Evolutionary conservation across 2,113 vertebrate genomes (phyloP), one percentile per base, ranked within the genome.

Genomic region (Piaya cayana): DNA sequence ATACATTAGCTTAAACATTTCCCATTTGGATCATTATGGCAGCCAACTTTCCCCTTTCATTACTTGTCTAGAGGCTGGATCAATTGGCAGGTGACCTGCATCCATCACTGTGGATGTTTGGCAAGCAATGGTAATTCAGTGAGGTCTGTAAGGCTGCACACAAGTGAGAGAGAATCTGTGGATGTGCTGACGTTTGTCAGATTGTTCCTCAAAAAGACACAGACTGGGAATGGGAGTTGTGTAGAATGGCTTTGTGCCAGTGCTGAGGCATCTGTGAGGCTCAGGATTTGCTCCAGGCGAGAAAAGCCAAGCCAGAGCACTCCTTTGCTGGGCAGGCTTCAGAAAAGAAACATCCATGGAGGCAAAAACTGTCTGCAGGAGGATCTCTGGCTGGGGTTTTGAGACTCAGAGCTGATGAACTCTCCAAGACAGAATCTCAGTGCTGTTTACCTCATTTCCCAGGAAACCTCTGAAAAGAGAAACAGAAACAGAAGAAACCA

Each of bases 371-470:
- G 37, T 64, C 83, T 77, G 75, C 50, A 65, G 75, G 47, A 82
- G 36, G 12, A 76, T 82, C 43, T 70, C 69, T 30, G 11, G 19
- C 39, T 34, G 67, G 67, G 23, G 11, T 65, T 81, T 77, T 86
- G 47, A 93, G 64, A 25, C 27, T 67, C 50, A n/a, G 58, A 68
- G 43, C 45, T 91, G 55, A 77, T 69, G 3, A 2, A 9, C 30
- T 80, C 58, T 76, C 56, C 76, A 47, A 59, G 49, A 22, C 50
- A 56, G 52, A 68, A 74, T 85, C 80, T 86, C 68, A 75, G 62
- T 69, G 52, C 60, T 96, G 9, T 47, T 87, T 91, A 58, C 63
- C 62, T 94, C 49, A 63, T 88, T 86, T 92, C 78, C 59, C 71
- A 71, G 74, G 53, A 65, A 88, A 76, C 12, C 27, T 75, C 49